Evolutionary conservation across 2,888 invertebrate species (phyloP).

Genomic region (Bruchidius siliquastri): DNA sequence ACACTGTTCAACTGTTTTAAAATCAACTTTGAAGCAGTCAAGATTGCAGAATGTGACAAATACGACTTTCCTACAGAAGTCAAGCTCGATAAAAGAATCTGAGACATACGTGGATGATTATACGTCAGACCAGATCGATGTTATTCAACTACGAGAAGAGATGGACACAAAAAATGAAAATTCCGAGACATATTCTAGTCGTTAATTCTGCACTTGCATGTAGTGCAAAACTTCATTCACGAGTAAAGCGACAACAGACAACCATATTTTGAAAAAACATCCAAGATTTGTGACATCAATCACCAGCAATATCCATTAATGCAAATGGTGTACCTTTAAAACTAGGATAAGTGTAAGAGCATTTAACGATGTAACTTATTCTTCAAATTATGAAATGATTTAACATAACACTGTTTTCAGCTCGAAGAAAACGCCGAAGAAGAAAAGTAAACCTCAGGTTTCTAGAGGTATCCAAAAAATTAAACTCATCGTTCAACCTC

Average conservation of each 20-base stretch:
- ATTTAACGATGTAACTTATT: too few relatives aligned
- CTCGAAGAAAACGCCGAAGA: not conserved
- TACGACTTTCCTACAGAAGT: not conserved
- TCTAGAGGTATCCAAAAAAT: too few relatives aligned
- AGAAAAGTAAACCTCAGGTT: not conserved
- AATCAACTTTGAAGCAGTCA: not conserved
- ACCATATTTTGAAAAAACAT: not conserved
- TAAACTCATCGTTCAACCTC: conserved; percentile 13
- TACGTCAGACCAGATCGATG: not conserved
- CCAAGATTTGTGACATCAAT: not conserved
- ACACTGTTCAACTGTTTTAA: too few relatives aligned
- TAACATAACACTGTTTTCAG: not conserved
- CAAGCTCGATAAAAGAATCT: not conserved
- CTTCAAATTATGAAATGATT: too few relatives aligned
- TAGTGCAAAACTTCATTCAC: not conserved
- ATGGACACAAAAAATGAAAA: not conserved
- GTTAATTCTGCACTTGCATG: too few relatives aligned
- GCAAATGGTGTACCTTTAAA: not conserved
- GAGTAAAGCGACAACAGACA: not conserved
- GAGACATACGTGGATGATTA: not conserved
- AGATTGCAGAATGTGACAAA: not conserved
- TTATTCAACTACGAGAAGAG: not conserved
- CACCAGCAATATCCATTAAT: not conserved
- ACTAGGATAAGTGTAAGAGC: too few relatives aligned
- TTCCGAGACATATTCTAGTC: too few relatives aligned